Conservation (phyloP, 2,113 vertebrate species). For the Aptenodytes forsteri region DNA sequence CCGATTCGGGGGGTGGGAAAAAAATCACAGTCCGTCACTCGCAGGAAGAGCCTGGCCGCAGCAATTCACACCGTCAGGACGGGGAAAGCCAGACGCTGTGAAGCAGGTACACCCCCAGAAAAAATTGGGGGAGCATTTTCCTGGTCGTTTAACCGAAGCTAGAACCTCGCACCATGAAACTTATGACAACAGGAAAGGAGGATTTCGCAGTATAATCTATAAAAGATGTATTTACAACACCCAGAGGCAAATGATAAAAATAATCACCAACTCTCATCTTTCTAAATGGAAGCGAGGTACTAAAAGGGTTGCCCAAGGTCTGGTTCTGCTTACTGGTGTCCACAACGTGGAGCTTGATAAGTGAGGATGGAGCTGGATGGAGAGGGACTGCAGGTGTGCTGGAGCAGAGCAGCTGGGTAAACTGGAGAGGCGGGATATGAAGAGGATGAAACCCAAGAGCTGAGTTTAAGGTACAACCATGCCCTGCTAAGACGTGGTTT, state of each 20-base stretch:
- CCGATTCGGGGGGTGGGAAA: neutral
- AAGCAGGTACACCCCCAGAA: neutral
- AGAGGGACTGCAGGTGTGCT: no score
- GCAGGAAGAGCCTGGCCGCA: fast-evolving
- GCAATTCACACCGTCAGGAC: fast-evolving
- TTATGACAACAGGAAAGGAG: fast-evolving
- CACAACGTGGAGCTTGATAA: fast-evolving
- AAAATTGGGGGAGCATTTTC: neutral
- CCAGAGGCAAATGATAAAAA: neutral
- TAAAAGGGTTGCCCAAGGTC: neutral
- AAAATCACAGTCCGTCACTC: fast-evolving
- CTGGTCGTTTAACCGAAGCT: neutral
- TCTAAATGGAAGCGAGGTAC: neutral
- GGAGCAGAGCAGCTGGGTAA: neutral
- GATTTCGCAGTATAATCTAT: neutral
- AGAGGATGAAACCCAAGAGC: neutral
- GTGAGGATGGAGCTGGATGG: neutral
- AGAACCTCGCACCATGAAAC: fast-evolving
- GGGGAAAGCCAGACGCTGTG: neutral
- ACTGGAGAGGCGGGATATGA: neutral
- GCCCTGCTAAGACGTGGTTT: fast-evolving
- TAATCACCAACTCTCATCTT: neutral
- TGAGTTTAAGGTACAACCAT: no score
- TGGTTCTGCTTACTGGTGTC: neutral
- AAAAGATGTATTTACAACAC: neutral